Base-by-base conservation (phyloP, 1,140 invertebrate genomes). In the Adoxophyes honmai region DNA sequence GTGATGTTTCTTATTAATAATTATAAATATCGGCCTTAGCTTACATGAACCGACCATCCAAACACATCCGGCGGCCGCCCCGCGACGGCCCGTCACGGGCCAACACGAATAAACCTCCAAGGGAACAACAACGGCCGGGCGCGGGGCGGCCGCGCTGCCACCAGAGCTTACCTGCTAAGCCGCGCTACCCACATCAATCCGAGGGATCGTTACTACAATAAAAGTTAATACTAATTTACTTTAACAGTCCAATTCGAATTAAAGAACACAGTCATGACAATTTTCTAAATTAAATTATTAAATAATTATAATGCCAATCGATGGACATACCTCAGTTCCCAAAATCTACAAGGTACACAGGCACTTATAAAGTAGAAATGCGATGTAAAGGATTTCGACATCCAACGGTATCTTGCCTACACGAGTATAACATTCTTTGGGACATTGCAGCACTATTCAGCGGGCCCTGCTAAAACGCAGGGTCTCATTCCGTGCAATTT, bases 381-480 rank as follows among this genome's bases (percentile, higher is more conserved):
- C 66, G 58, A 59, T 52, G 33, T 15, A 52, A 21, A 48, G 42
- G 42, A 48, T 33, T 48, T 33, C 42, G 42, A 58, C 56, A 66
- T 71, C 66, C 70, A 60, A 56, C 66, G 66, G 60, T 51, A 55
- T 66, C 55, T 78, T 73, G 75, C 71, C 73, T 82, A 74, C 68
- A 74, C 76, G 69, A 78, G 78, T 81, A 77, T 75, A 79, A 82
- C 84, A 82, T 83, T 88, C 82, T 88, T 88, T 88, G 85, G 85
- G 80, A 86, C 82, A 76, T 66, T 73, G 75, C 81, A 76, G 85
- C 82, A 88, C 85, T 75, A 53, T 69, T 79, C 81, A 66, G 71
- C 73, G 60, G 82, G 75, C 80, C 76, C 80, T 88, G 74, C 85
- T 88, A 88, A 85, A 88, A 88, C 85, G 75, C 75, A 88, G 79